Base-by-base conservation (phyloP, 2,888 invertebrate species). In the Junonia oenone region DNA sequence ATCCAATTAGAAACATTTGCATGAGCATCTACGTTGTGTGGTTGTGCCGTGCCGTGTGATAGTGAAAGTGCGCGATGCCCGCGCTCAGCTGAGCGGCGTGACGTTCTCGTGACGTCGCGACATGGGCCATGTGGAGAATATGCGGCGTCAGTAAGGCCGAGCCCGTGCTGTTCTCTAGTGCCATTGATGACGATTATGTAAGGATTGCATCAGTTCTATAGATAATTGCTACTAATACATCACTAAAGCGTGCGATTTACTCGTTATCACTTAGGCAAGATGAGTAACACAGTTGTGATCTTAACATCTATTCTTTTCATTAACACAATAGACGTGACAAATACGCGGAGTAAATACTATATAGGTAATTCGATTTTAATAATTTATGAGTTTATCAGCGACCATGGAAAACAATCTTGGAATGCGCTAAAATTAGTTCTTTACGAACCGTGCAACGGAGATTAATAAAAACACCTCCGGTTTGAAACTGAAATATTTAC, bases 121-220 rank as follows among this genome's bases (percentile, higher is more conserved):
- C 78, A 88, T 88, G 89, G 88, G 81, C 85, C 83, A 89, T 90
- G 90, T 89, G 89, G 89, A 89, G 75, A 74, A 88, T 88, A 69
- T 89, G 90, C 76, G 87, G 88, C 78, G 83, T 86, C 80, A 86
- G 83, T 84, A 89, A 87, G 76, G 83, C 77, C 67, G 78, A 85
- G 73, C 82, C 87, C 58, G 80, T 76, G 72, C 76, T 87, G 72
- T 83, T 86, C 70, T 76, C 76, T 64, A 72, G 74, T 73, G 70
- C 68, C 69, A 61, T 69, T 55, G 68, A 77, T 68, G 84, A 87
- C 69, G 86, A 90, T 78, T 87, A 82, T 81, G 90, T 90, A 86
- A 88, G 89, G 67, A 53, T 65, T 65, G 59, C 55, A 64, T 63
- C 51, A 58, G 29, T 49, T 15, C 22, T 22, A 3, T 5, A 22